A percentile compares a stretch with the other conserved stretches of the same genome.
Conservation (phyloP, 2,888 invertebrate genomes). For the Drosophila mimica region DNA sequence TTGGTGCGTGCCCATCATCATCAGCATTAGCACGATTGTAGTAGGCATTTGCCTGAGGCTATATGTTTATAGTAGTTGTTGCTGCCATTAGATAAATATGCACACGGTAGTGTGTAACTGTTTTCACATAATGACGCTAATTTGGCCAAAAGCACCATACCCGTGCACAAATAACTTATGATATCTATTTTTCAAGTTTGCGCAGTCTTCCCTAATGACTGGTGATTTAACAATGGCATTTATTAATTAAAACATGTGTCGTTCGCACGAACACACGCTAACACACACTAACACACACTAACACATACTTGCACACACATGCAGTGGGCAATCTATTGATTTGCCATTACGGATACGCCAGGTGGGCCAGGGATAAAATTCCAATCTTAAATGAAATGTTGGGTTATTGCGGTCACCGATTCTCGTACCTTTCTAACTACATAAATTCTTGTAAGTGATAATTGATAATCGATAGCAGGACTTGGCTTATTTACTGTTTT, state of each 20-base stretch:
- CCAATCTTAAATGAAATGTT: slow-evolving; percentile 33
- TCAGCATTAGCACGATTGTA: slow-evolving; percentile 70
- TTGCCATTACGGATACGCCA: slow-evolving; percentile 65
- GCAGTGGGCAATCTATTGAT: slow-evolving; percentile 55
- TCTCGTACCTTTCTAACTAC: neutral
- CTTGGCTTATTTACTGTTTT: neutral
- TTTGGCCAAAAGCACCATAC: slow-evolving; percentile 45
- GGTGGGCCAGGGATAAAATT: slow-evolving; percentile 39
- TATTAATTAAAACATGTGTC: slow-evolving; percentile 80
- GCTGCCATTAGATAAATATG: slow-evolving; percentile 64
- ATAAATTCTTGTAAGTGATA: slow-evolving; percentile 9
- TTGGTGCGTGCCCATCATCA: slow-evolving; percentile 79
- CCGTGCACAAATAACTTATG: slow-evolving; percentile 68
- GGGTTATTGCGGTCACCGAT: slow-evolving; percentile 20
- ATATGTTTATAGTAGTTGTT: slow-evolving; percentile 22
- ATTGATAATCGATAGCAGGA: slow-evolving; percentile 13
- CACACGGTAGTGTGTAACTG: slow-evolving; percentile 48
- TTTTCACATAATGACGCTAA: slow-evolving; percentile 73
- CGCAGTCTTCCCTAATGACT: slow-evolving; percentile 60
- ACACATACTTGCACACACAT: slow-evolving; percentile 9
- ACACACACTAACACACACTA: slow-evolving; percentile 19
- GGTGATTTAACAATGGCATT: slow-evolving; percentile 79
- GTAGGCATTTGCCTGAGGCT: slow-evolving; percentile 24
- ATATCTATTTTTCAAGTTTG: slow-evolving; percentile 73
- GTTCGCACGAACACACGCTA: slow-evolving; percentile 51